Conservation (phyloP, 2,797 vertebrate genomes). For the Anisognathus igniventris region DNA sequence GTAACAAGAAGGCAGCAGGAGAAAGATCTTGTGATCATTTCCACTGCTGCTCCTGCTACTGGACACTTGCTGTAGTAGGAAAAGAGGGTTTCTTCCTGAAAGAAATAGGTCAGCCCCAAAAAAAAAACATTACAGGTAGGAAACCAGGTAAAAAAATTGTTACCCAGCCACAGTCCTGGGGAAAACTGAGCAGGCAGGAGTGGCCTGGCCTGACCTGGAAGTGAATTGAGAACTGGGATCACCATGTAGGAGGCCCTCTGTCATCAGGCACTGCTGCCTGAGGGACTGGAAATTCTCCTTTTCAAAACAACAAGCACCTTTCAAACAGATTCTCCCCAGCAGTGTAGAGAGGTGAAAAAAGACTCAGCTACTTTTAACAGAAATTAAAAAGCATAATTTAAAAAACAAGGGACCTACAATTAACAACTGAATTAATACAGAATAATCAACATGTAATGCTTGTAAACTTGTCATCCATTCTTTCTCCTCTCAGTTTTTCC, state of each 20-base stretch:
- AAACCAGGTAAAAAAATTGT: background rate
- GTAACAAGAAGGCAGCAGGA: background rate
- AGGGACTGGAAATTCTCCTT: background rate
- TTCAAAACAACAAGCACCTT: background rate
- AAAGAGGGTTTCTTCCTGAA: background rate
- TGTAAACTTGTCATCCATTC: background rate
- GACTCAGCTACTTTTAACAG: background rate
- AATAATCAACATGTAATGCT: background rate
- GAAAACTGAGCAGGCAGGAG: background rate
- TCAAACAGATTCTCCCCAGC: background rate
- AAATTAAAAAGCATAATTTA: background rate
- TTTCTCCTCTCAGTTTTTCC: background rate
- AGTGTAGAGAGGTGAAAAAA: background rate
- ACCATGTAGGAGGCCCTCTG: background rate
- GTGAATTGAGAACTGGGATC: background rate
- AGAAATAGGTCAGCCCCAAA: background rate
- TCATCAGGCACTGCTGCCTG: background rate
- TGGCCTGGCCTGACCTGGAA: background rate
- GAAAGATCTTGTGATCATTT: background rate
- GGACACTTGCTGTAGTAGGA: background rate
- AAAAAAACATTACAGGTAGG: background rate
- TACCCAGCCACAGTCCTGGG: background rate
- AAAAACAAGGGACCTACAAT: background rate
- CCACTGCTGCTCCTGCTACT: background rate
- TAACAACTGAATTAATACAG: background rate